Percentiles rank a stretch among this genome's conserved stretches.
phyloP scores from a whole-genome alignment of 2,888 invertebrate species.

The Poecilobothrus nobilitatus region DNA sequence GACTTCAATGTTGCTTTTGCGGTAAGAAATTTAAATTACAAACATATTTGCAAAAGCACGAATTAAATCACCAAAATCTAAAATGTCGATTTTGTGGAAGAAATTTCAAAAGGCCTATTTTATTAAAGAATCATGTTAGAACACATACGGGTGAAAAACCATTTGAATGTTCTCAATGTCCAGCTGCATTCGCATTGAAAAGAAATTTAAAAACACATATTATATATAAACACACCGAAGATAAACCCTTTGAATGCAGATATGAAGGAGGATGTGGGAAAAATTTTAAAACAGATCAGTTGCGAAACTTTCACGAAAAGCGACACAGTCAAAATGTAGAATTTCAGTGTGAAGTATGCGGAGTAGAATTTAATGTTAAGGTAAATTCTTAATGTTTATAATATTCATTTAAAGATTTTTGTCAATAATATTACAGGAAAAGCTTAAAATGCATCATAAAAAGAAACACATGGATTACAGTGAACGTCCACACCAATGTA shows the following conservation, averaged over 20 bases:
- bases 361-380: background rate
- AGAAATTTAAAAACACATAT: background rate
- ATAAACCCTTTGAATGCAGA: background rate
- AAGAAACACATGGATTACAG: background rate
- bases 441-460: background rate
- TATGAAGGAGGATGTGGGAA: background rate
- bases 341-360: constrained; percentile 4
- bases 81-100: background rate
- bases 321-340: background rate
- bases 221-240: background rate
- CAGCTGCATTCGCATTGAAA: background rate
- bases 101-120: background rate
- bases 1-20: too few species aligned
- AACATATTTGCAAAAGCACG: background rate
- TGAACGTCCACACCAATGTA: background rate
- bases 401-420: too few species aligned
- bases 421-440: background rate
- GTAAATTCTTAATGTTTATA: background rate
- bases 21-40: too few species aligned
- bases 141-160: constrained; percentile 5
- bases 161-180: background rate
- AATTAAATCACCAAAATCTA: background rate
- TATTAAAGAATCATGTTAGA: background rate
- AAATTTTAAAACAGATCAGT: background rate
- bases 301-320: background rate